These are phyloP conservation scores for Agapornis canus DNA, from an alignment of 2,797 vertebrate genomes.

Conservation along the genomic window DNA sequence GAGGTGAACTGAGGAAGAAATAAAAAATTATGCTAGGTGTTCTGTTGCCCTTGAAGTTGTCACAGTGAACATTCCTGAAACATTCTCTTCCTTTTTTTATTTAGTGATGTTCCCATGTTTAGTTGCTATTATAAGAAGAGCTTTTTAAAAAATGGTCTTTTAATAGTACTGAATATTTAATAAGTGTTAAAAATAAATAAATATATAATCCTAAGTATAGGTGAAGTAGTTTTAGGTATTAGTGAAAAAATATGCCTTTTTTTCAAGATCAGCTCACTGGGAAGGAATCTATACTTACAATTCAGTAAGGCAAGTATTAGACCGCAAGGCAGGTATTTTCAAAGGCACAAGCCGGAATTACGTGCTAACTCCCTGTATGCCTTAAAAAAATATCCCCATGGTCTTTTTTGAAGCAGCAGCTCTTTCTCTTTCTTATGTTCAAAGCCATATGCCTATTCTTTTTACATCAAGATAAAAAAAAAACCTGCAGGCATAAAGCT, in stretches of 20 bases:
- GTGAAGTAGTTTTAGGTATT: neutral
- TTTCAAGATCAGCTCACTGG: neutral
- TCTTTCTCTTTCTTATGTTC: neutral
- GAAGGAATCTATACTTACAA: neutral
- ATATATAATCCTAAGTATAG: neutral
- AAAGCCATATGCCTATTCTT: neutral
- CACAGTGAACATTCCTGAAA: neutral
- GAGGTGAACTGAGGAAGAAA: neutral
- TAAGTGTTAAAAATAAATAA: neutral
- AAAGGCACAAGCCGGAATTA: neutral
- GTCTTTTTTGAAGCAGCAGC: neutral
- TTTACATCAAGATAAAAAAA: neutral
- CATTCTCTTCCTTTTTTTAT: neutral
- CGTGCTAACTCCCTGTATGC: neutral
- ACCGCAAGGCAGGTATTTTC: neutral
- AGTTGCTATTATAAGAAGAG: neutral
- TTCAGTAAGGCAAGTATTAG: neutral
- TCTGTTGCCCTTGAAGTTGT: neutral
- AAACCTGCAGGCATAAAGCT: neutral
- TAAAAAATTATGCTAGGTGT: neutral
- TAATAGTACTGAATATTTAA: neutral
- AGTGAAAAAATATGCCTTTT: neutral
- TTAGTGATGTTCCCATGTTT: neutral
- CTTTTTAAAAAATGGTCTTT: neutral
- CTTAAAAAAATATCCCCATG: neutral